Evolutionary conservation across 2,113 vertebrate genomes (phyloP).

Genomic region (Bettongia penicillata): DNA sequence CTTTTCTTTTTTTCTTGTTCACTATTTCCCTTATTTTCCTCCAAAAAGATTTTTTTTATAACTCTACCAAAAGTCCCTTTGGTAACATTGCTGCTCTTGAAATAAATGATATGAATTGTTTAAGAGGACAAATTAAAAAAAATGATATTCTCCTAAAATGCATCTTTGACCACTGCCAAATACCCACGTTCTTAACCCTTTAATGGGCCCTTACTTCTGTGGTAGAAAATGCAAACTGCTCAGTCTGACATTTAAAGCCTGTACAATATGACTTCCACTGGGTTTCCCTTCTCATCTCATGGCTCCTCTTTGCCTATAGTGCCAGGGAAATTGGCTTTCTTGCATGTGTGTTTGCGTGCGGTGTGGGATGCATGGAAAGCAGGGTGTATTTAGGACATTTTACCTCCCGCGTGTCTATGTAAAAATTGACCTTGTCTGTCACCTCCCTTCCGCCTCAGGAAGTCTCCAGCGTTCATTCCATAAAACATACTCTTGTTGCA

Average conservation of each 20-base stretch:
- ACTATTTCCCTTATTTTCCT: background rate
- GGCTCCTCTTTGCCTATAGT: background rate
- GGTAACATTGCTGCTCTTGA: background rate
- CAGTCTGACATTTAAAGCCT: background rate
- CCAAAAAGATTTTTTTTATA: background rate
- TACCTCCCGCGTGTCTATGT: background rate
- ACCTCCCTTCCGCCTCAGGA: background rate
- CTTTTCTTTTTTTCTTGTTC: too few relatives aligned
- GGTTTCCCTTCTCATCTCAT: background rate
- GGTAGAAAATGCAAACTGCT: background rate
- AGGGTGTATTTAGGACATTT: background rate
- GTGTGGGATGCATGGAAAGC: rapidly evolving
- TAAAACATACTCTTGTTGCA: background rate
- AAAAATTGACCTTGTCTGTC: background rate
- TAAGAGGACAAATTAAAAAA: background rate
- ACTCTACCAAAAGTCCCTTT: background rate
- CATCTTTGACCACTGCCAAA: background rate
- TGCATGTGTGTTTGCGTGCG: too few relatives aligned
- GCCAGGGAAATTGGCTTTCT: background rate
- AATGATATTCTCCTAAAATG: background rate
- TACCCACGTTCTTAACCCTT: background rate
- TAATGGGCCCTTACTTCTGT: rapidly evolving
- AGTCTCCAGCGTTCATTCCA: background rate
- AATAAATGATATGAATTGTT: background rate
- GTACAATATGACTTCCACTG: background rate